A percentile compares a stretch with the other conserved stretches of the same genome.
phyloP scores from a whole-genome alignment of 2,113 vertebrate species.

The Suncus etruscus region DNA sequence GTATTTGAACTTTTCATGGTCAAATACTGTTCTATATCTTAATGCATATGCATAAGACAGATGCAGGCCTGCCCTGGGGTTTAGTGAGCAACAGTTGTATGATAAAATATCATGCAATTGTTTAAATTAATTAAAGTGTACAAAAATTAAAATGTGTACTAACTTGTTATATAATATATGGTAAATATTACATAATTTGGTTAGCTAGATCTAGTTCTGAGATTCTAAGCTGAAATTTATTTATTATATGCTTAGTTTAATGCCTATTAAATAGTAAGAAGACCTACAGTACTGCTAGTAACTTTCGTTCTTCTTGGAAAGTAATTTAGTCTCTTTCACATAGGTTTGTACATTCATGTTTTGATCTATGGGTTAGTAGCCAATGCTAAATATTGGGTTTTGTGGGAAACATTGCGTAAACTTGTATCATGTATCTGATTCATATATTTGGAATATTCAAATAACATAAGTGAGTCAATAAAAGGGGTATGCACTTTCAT shows the following conservation, averaged over 20 bases:
- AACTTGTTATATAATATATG: too few species aligned
- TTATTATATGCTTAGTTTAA: neutral
- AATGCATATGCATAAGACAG: neutral
- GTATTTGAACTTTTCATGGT: conserved; percentile 17
- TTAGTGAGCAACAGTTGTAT: neutral
- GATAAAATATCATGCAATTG: conserved; percentile 7
- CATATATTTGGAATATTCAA: conserved; percentile 15
- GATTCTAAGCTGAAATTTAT: neutral
- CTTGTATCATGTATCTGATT: neutral
- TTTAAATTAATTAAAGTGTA: conserved; percentile 1
- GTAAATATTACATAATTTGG: neutral
- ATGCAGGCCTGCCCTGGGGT: neutral
- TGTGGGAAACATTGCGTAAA: neutral
- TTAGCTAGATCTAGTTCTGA: conserved; percentile 4
- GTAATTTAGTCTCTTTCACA: neutral
- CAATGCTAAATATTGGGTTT: neutral
- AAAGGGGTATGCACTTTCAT: conserved; percentile 6
- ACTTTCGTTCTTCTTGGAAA: neutral
- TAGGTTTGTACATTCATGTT: neutral
- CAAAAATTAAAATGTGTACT: too few species aligned
- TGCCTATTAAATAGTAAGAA: neutral
- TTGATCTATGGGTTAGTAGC: neutral
- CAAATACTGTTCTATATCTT: neutral
- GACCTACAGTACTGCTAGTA: neutral
- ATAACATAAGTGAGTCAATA: neutral